Conservation (phyloP, 2,888 invertebrate species). For the Hirtodrosophila alboralis region DNA sequence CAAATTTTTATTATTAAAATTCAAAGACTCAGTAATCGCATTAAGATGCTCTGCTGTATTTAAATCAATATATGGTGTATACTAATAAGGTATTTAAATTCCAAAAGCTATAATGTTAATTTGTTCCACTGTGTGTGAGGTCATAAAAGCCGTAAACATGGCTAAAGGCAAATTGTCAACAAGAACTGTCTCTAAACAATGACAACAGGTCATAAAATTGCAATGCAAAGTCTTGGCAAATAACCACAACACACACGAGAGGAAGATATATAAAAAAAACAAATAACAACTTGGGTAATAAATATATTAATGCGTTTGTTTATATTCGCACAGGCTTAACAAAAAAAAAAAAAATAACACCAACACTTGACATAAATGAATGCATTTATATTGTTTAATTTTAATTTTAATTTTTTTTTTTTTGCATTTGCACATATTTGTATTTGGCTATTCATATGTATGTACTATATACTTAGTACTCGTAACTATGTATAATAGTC, state of each 20-base stretch:
- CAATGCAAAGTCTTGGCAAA: conserved; percentile 49
- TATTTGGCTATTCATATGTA: no score
- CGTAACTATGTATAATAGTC: conserved; percentile 30
- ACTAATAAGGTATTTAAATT: no score
- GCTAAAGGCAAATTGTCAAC: conserved; percentile 28
- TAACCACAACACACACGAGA: conserved; percentile 25
- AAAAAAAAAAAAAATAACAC: conserved; percentile 10
- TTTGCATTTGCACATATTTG: conserved; percentile 11
- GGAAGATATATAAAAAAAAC: conserved; percentile 1
- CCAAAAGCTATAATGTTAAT: no score
- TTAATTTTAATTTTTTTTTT: conserved; percentile 19
- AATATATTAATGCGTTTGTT: conserved; percentile 45
- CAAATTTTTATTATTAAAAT: no score
- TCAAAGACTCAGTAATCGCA: no score
- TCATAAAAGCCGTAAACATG: conserved; percentile 37
- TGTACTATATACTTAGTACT: conserved; percentile 3
- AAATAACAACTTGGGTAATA: conserved; percentile 35
- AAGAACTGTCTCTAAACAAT: conserved; percentile 41
- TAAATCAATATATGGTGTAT: no score
- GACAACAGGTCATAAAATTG: conserved; percentile 53
- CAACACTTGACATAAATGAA: conserved; percentile 61
- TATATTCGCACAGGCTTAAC: conserved; percentile 9
- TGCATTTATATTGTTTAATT: conserved; percentile 58
- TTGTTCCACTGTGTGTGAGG: no score
- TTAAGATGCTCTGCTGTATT: no score